phyloP scores from a whole-genome alignment of 2,797 vertebrate species.

The Poecile montanus region DNA sequence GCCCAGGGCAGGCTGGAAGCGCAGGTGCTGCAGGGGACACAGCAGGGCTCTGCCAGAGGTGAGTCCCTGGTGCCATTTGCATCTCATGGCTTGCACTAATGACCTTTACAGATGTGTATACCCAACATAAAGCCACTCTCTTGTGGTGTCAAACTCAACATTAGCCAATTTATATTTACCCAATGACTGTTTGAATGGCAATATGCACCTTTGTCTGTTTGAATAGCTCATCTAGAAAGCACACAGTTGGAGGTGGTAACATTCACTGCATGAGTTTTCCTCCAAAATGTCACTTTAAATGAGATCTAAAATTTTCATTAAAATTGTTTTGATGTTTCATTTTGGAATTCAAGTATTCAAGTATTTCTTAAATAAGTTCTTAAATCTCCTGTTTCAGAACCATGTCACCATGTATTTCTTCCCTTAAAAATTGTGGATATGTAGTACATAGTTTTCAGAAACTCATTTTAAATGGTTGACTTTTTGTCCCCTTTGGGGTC shows the following conservation, averaged over 20 bases:
- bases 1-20: background rate
- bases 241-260: background rate
- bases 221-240: background rate
- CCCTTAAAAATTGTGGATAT: background rate
- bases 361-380: background rate
- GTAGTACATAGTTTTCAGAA: background rate
- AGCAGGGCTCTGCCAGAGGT: background rate
- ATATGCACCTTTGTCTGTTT: background rate
- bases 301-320: background rate
- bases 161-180: background rate
- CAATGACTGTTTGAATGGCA: background rate
- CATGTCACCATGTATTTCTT: background rate
- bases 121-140: background rate
- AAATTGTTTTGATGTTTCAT: background rate
- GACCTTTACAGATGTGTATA: background rate
- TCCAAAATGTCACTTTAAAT: background rate
- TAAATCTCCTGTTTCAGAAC: background rate
- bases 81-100: background rate
- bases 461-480: background rate
- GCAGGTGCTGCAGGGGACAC: background rate
- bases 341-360: background rate
- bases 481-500: background rate
- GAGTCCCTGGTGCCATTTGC: fast-evolving
- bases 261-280: background rate
- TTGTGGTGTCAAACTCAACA: background rate